Evolutionary conservation across 2,888 invertebrate genomes (phyloP), one percentile per base, ranked within the genome.

Genomic region (Callyntrura sp.): DNA sequence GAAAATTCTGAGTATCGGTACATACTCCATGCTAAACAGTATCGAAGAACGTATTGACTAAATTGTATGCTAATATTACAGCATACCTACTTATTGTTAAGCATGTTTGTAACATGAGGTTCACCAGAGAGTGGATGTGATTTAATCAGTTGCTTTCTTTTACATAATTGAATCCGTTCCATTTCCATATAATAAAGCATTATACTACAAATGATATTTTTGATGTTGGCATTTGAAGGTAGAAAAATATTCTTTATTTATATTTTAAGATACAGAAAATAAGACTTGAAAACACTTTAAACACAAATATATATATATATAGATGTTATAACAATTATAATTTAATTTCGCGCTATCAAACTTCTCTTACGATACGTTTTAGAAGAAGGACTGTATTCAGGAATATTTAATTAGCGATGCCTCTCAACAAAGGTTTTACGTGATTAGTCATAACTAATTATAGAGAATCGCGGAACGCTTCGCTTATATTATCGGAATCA

Each of bases 401-500:
- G 51, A 51, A n/a, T 51, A 51, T 9, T 5, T 11, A 14, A 51
- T 51, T 51, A 2, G 11, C n/a, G 12, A 51, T 51, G 11, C 11
- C n/a, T 51, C 11, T 51, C 3, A 51, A 51, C 11, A 11, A 23
- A 20, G 5, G 11, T n/a, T n/a, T n/a, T n/a, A n/a, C n/a, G 62
- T 20, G 23, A 62, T 17, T 17, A 60, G 12, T 17, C 6, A 60
- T 17, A 25, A 25, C 23, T 11, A 23, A 62, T 20, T 73, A 92
- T 3, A 92, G 81, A 12, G 93, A 93, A 86, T 93, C 93, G 35
- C 93, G 90, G 68, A 92, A 93, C 12, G 92, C 91, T 91, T 93
- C 93, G 81, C 93, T 93, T 20, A 91, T 92, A 70, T 92, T 93
- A 70, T 93, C 93, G 6, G 93, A 93, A 48, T 92, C 92, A 60